Base-by-base conservation (phyloP, 2,113 vertebrate species). In the Zosterops borbonicus region DNA sequence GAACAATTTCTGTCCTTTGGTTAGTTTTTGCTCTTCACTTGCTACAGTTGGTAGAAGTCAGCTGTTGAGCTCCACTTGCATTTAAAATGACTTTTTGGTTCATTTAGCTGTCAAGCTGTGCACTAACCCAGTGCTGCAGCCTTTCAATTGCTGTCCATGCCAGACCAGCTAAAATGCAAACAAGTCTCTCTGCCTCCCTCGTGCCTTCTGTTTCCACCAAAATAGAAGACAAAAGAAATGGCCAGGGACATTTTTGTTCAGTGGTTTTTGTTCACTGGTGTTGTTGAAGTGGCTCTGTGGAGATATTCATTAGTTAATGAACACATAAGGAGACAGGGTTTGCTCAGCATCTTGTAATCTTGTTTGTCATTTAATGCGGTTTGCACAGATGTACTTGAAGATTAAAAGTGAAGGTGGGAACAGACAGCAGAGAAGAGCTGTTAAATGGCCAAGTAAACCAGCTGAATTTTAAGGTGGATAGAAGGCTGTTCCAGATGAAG, bases 361-460 rank as follows among this genome's bases (percentile, higher is more conserved):
- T 15, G 2, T 92, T 94, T 84, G 69, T 81, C 49, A 44, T 94
- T 92, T 91, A 92, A 90, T 87, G 87, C 76, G 69, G 75, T 94
- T 95, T 92, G 84, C 75, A 59, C 55, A 94, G 90, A 93, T 78
- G 78, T 65, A 87, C 59, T 88, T 78, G 89, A 78, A 95, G 68
- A 96, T 94, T 88, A 55, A 78, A 65, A 90, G 56, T 59, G 58
- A 89, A 93, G 67, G 91, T 84, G 70, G 86, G 49, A 90, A 41
- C 90, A 95, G 90, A 75, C 71, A 90, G 47, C 50, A 90, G 44
- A 81, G 76, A 68, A 58, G 80, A 94, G 49, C 70, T 95, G 81
- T 76, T 89, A 90, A 92, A 92, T 75, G 83, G 86, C 83, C 92
- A 93, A 83, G 73, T 60, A 74, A 95, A 94, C 52, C 68, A 93